phyloP scores from a whole-genome alignment of 30 jellyfish, hydroid and myxozoan genomes.

The Chrysaora quinquecirrha region DNA sequence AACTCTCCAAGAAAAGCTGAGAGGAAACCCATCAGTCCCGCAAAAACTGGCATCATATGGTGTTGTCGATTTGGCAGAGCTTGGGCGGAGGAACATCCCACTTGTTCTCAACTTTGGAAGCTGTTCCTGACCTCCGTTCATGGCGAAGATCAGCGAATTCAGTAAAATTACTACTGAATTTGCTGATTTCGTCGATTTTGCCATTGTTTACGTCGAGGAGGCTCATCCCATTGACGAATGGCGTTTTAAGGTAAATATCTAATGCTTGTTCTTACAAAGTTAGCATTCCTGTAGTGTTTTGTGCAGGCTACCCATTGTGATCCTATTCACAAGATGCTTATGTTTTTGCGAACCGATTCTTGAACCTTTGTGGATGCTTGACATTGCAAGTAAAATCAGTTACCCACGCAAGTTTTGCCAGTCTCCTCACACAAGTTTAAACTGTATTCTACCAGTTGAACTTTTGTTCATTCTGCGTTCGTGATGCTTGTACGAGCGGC shows the following conservation, averaged over 20 bases:
- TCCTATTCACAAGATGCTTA: too few relatives aligned
- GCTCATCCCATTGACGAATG: constrained; percentile 90
- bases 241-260: constrained; percentile 69
- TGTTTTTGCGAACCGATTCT: too few relatives aligned
- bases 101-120: constrained; percentile 90
- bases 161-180: constrained; percentile 56
- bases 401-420: too few relatives aligned
- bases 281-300: not conserved
- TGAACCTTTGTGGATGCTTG: too few relatives aligned
- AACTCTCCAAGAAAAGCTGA: not conserved
- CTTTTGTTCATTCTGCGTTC: too few relatives aligned
- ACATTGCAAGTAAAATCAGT: too few relatives aligned
- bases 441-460: too few relatives aligned
- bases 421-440: too few relatives aligned
- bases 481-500: too few relatives aligned
- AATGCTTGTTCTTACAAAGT: not conserved
- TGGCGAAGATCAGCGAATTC: constrained; percentile 75
- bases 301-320: not conserved
- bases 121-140: constrained; percentile 92
- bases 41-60: not conserved
- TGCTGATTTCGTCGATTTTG: constrained; percentile 79
- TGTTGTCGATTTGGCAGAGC: constrained; percentile 14
- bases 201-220: constrained; percentile 83
- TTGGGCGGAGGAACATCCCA: constrained; percentile 64
- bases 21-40: not conserved